Evolutionary conservation across 2,113 vertebrate species (phyloP).

Genomic region (Campylomormyrus tamandua): DNA sequence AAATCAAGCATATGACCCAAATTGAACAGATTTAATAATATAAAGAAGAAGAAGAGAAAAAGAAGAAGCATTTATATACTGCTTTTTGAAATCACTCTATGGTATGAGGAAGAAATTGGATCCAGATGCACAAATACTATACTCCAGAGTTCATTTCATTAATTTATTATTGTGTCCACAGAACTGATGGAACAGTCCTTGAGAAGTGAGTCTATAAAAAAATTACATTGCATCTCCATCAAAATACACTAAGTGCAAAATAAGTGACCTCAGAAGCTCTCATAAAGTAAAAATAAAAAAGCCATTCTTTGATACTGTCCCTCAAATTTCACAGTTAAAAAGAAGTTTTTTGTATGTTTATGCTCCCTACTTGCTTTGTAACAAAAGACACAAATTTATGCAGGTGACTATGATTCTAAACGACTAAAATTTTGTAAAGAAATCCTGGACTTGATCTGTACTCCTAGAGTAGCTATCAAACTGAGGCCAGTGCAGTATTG

Average conservation of each 20-base stretch:
- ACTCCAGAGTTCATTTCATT: neutral
- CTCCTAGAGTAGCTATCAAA: neutral
- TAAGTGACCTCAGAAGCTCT: neutral
- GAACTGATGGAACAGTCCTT: neutral
- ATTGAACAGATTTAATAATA: neutral
- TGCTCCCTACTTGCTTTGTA: neutral
- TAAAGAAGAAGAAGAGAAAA: neutral
- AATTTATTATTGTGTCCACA: neutral
- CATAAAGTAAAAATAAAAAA: constrained; percentile 6
- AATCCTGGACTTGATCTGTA: neutral
- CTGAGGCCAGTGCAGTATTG: neutral
- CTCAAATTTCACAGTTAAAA: neutral
- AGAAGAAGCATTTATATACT: neutral
- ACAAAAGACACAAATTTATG: neutral
- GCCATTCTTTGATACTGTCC: neutral
- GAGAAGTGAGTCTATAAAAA: neutral
- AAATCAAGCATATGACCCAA: neutral
- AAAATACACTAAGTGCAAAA: neutral
- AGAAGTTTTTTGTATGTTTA: neutral
- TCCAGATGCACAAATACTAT: neutral
- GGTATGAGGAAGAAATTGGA: neutral
- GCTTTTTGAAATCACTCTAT: neutral
- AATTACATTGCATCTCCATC: neutral
- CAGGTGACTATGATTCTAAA: neutral
- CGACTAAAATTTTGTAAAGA: neutral